Conservation (phyloP, 2,113 vertebrate genomes). For the Notarius lentiginosus region DNA sequence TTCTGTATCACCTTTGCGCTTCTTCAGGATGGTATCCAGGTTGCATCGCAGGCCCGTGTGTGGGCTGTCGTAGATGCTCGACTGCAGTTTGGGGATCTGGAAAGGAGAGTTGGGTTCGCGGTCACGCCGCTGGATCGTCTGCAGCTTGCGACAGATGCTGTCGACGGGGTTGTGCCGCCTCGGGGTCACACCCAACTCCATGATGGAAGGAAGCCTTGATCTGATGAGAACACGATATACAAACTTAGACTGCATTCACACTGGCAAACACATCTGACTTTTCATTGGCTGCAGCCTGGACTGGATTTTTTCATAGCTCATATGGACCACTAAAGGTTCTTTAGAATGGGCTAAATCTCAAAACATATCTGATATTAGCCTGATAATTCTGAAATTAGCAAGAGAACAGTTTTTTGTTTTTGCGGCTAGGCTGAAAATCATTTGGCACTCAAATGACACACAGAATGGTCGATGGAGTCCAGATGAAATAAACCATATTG, state of each 20-base stretch:
- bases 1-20: slow-evolving; percentile 39
- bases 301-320: background rate
- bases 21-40: slow-evolving; percentile 79
- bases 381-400: background rate
- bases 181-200: slow-evolving; percentile 66
- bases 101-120: slow-evolving; percentile 70
- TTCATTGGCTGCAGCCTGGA: background rate
- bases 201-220: slow-evolving; percentile 60
- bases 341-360: background rate
- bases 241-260: background rate
- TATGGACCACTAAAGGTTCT: background rate
- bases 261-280: background rate
- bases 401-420: too few relatives aligned
- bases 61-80: slow-evolving; percentile 77
- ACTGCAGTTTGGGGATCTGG: slow-evolving; percentile 82
- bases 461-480: background rate
- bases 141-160: slow-evolving; percentile 88
- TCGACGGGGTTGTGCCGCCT: slow-evolving; percentile 84
- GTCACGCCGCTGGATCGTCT: slow-evolving; percentile 81
- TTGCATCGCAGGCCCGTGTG: slow-evolving; percentile 72
- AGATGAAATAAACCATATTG: background rate
- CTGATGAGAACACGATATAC: slow-evolving; percentile 41
- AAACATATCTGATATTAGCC: background rate
- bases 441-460: background rate
- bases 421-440: background rate